Evolutionary conservation across 2,888 invertebrate species (phyloP).

Genomic region (Scotopteryx bipunctaria): DNA sequence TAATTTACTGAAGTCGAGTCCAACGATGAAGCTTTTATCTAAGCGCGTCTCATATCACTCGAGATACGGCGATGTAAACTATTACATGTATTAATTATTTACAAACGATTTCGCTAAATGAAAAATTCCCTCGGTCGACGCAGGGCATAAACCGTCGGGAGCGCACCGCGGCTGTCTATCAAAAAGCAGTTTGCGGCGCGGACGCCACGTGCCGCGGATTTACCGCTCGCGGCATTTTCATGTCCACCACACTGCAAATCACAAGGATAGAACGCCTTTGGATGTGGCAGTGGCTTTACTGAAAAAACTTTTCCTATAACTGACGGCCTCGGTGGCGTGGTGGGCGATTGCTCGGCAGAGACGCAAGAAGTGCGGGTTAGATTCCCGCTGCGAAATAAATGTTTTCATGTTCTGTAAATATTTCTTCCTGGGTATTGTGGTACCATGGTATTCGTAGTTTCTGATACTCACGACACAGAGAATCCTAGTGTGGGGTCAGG

Average conservation of each 20-base stretch:
- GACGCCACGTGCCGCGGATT: slow-evolving; percentile 68
- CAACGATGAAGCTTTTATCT: too few relatives aligned
- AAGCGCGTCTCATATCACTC: too few relatives aligned
- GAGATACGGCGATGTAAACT: background rate
- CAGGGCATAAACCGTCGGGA: slow-evolving; percentile 58
- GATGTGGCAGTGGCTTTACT: slow-evolving; percentile 26
- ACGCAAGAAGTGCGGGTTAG: too few relatives aligned
- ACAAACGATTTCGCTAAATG: slow-evolving; percentile 42
- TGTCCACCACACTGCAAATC: slow-evolving; percentile 59
- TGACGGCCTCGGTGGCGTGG: too few relatives aligned
- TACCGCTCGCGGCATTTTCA: slow-evolving; percentile 70
- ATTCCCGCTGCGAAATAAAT: too few relatives aligned
- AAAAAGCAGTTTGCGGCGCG: slow-evolving; percentile 73
- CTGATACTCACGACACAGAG: too few relatives aligned
- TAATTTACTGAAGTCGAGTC: too few relatives aligned
- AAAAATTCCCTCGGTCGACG: slow-evolving; percentile 65
- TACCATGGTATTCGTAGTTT: too few relatives aligned
- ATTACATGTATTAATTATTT: slow-evolving; percentile 3
- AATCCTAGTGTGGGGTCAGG: too few relatives aligned
- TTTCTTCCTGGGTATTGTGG: too few relatives aligned
- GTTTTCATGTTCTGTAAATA: too few relatives aligned
- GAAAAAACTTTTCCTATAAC: background rate
- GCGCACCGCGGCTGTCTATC: slow-evolving; percentile 69
- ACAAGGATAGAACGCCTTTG: slow-evolving; percentile 30
- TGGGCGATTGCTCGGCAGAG: too few relatives aligned